Evolutionary conservation across 2,113 vertebrate species (phyloP), one percentile per base, ranked within the genome.

Genomic region (Alethe diademata): DNA sequence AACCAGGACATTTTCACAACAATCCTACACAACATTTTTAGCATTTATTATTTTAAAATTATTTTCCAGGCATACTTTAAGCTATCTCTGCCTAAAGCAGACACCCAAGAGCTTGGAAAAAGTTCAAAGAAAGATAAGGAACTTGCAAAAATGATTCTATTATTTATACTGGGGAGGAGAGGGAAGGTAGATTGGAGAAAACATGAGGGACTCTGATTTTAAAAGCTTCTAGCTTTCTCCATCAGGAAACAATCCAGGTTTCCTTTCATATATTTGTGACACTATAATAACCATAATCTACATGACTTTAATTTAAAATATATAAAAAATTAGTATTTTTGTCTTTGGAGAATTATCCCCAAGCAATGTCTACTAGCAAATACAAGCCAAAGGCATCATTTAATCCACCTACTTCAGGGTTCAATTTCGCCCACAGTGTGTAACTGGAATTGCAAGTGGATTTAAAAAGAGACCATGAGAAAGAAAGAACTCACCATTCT

Each of bases 401-500:
- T 96, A 95, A 83, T 90, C 74, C 93, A 88, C 92, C 86, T 88
- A 92, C 66, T 90, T 81, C 81, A 90, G 70, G 45, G 66, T 70
- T 92, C 70, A 73, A 66, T 93, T 86, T 74, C 8, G 13, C 84
- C 91, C 89, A 93, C 88, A 86, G 67, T 5, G 26, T 2, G 23
- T 61, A 86, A 90, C 79, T 92, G 73, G 66, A 87, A 92, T 45
- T 80, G 62, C 88, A 86, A 75, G 35, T 75, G 84, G 72, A 74
- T 94, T 91, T 96, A 92, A 94, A 96, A 93, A 96, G 93, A 96
- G 92, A 98, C 96, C 93, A 95, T 53, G 92, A 89, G 84, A 97
- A 97, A 97, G 95, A 97, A 97, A 88, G 93, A 98, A 98, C 99
- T 98, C 98, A 99, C 99, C 99, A 99, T 99, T 98, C 99, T 99